Conservation (phyloP, 30 jellyfish, hydroid and myxozoan genomes). For the Morbakka virulenta region DNA sequence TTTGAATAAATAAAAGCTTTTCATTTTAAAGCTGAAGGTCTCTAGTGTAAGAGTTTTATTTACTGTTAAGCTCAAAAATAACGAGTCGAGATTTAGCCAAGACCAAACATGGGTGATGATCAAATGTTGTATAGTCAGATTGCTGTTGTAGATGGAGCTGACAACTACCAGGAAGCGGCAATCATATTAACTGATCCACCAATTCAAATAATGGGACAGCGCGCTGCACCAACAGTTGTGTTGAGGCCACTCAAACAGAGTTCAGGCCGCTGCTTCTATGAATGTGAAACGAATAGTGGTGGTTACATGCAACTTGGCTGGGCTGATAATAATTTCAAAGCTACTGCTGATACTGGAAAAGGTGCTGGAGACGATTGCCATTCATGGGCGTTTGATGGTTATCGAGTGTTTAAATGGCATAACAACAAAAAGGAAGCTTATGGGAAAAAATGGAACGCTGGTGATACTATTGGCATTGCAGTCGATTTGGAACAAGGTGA, state of each 20-base stretch:
- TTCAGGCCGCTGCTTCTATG: conserved; percentile 36
- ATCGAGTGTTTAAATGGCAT: conserved; percentile 63
- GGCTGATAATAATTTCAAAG: conserved; percentile 54
- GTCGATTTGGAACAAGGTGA: conserved; percentile 22
- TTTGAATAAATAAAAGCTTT: no score
- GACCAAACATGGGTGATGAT: no score
- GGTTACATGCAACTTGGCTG: conserved; percentile 75
- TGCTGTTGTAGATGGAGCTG: background rate
- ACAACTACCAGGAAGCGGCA: conserved; percentile 54
- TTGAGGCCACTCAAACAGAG: conserved; percentile 39
- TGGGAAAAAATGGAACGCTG: conserved; percentile 59
- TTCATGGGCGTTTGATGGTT: conserved; percentile 72
- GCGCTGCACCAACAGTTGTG: conserved; percentile 62
- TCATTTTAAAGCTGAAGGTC: no score
- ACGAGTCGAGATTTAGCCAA: no score
- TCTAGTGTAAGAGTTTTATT: no score
- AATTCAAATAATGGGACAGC: conserved; percentile 45
- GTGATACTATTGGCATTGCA: conserved; percentile 59
- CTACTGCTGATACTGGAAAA: conserved; percentile 36
- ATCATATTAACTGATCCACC: conserved; percentile 57
- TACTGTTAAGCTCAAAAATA: no score
- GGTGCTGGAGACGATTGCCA: conserved; percentile 65
- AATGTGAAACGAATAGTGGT: conserved; percentile 49
- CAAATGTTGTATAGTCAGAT: background rate
- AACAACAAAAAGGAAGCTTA: conserved; percentile 30